Evolutionary conservation across 2,797 vertebrate genomes (phyloP).

Genomic region (Discoglossus pictus): DNA sequence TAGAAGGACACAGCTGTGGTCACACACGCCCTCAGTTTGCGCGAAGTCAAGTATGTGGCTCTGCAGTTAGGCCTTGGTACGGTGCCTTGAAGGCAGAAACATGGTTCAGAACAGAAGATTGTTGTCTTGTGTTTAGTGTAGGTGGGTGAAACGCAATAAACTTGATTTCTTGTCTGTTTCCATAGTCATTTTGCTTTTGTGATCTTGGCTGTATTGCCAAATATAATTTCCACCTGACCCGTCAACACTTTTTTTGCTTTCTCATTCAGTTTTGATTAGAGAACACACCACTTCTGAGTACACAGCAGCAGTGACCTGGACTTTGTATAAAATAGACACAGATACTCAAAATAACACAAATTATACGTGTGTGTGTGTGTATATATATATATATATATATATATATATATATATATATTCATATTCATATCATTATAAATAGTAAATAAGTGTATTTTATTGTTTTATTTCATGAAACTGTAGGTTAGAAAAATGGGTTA

Average conservation of each 20-base stretch:
- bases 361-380: too few relatives aligned
- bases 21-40: conserved; percentile 39
- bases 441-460: too few relatives aligned
- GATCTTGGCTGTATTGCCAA: conserved; percentile 36
- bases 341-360: too few relatives aligned
- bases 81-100: conserved; percentile 28
- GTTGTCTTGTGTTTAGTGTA: conserved; percentile 31
- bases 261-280: neutral
- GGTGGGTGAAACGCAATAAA: conserved; percentile 28
- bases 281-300: too few relatives aligned
- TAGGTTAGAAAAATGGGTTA: too few relatives aligned
- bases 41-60: conserved; percentile 45
- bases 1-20: conserved; percentile 39
- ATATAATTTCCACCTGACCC: conserved; percentile 28
- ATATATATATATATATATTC: too few relatives aligned
- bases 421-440: too few relatives aligned
- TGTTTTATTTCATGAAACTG: too few relatives aligned
- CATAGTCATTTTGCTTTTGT: conserved; percentile 14
- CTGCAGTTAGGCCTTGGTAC: conserved; percentile 39
- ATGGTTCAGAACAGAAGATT: conserved; percentile 40
- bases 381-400: too few relatives aligned
- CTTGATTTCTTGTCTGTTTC: conserved; percentile 19
- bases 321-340: too few relatives aligned
- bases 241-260: neutral
- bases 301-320: too few relatives aligned